Percentiles rank a stretch among this genome's conserved stretches.
These are phyloP conservation scores for Lerema accius DNA, from an alignment of 1,140 invertebrate genomes.

Conservation along the genomic window DNA sequence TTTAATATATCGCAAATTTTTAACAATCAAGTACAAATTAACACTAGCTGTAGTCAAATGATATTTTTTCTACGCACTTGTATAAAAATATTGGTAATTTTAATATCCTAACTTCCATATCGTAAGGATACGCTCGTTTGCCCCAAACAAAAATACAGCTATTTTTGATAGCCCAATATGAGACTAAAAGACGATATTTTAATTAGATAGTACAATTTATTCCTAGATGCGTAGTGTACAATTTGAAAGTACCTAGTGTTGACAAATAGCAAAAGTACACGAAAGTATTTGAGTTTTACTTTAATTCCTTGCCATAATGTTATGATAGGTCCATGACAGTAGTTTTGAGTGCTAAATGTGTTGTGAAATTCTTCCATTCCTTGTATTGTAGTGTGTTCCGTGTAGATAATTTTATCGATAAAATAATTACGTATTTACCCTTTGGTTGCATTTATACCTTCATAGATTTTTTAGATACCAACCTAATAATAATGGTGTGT, in stretches of 20 bases:
- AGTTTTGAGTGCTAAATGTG: slow-evolving; percentile 27
- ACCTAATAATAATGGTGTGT: too few species aligned
- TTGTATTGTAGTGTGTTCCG: slow-evolving; percentile 14
- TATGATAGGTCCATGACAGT: slow-evolving; percentile 6
- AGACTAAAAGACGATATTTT: not conserved
- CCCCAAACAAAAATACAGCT: not conserved
- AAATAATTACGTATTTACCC: not conserved
- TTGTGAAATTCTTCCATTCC: slow-evolving; percentile 25
- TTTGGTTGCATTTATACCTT: too few species aligned
- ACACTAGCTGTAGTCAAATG: slow-evolving; percentile 11
- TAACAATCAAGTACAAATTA: slow-evolving; percentile 22
- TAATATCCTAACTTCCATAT: not conserved
- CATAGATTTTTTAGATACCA: too few species aligned
- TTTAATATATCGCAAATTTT: not conserved
- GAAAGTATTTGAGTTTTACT: too few species aligned
- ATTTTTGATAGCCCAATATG: slow-evolving; percentile 16
- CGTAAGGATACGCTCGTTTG: not conserved
- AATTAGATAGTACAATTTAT: slow-evolving; percentile 5
- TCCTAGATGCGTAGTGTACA: not conserved
- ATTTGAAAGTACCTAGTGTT: too few species aligned
- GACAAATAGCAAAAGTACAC: too few species aligned
- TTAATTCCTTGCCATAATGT: slow-evolving; percentile 11
- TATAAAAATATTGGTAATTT: not conserved
- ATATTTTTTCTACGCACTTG: slow-evolving; percentile 20
- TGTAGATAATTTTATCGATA: not conserved